Evolutionary conservation across 2,113 vertebrate genomes (phyloP), one percentile per base, ranked within the genome.

Genomic region (Calyptommatus sinebrachiatus): DNA sequence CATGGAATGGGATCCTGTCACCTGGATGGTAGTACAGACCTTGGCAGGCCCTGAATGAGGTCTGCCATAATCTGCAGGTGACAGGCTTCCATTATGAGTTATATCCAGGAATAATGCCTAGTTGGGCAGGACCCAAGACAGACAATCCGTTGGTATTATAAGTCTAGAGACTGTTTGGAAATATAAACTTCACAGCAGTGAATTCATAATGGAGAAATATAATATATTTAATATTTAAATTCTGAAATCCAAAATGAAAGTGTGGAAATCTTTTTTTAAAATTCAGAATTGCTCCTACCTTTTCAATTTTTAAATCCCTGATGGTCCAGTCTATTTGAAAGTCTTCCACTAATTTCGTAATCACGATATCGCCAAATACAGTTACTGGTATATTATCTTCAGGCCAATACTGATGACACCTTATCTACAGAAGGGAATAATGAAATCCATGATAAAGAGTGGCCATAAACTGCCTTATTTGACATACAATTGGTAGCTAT

Each of bases 361-460:
- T 97, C 83, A 99, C 95, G 89, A 99, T 99, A 91, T 99, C 98
- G 83, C 98, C 97, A 91, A 99, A 99, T 85, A 99, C 97, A 4
- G 98, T 97, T 81, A 99, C 97, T 4, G 98, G 98, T 91, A 99
- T 99, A 90, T 98, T 97, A 91, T 99, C 98, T 88, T 99, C 98
- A 66, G 98, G 98, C 98, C 98, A 99, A 78, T 99, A 99, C 76
- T 99, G 97, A 92, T 99, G 98, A 91, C 98, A 99, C 85, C 98
- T 96, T 90, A 97, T 97, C 98, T 99, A 93, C 65, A 92, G 31
- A 85, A 61, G 69, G 65, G 20, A 79, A 89, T 77, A 81, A 87
- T 2, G 62, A 73, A 63, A 31, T 4, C 83, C 74, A 83, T 84
- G 1, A 85, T 77, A 62, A 62, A 62, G 6, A 62, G 61, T 10